Conservation (phyloP, 1,140 invertebrate species). For the Magallana ariakensis region DNA sequence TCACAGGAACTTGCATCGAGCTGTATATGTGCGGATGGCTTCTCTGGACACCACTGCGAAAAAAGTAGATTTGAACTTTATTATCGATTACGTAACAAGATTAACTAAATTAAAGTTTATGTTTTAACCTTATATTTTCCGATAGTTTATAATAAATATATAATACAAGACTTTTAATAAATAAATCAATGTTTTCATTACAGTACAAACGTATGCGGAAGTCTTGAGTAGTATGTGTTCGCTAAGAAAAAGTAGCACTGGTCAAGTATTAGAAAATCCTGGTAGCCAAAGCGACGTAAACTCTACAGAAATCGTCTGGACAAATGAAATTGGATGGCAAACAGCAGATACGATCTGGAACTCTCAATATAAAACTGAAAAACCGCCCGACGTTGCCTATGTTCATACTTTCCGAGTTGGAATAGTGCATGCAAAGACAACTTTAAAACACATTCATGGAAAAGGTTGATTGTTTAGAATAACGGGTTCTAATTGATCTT, state of each 20-base stretch:
- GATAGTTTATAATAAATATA: neutral
- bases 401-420: conserved; percentile 4
- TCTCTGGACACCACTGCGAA: conserved; percentile 53
- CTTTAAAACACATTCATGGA: neutral
- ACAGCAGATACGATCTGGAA: neutral
- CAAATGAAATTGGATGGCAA: conserved; percentile 11
- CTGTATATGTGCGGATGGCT: conserved; percentile 54
- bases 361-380: neutral
- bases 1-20: conserved; percentile 15
- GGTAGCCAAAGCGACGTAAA: neutral
- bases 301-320: conserved; percentile 1
- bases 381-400: neutral
- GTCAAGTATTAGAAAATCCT: neutral
- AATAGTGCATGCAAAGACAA: conserved; percentile 1
- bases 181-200: neutral
- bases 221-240: neutral
- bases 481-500: too few species aligned
- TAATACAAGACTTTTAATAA: neutral
- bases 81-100: neutral
- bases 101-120: neutral
- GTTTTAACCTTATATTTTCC: neutral
- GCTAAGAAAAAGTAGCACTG: neutral
- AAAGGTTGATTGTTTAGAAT: neutral
- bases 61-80: conserved; percentile 9
- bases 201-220: neutral